These are phyloP conservation scores for Ferrisia virgata DNA, from an alignment of 2,888 invertebrate genomes.

Conservation along the genomic window DNA sequence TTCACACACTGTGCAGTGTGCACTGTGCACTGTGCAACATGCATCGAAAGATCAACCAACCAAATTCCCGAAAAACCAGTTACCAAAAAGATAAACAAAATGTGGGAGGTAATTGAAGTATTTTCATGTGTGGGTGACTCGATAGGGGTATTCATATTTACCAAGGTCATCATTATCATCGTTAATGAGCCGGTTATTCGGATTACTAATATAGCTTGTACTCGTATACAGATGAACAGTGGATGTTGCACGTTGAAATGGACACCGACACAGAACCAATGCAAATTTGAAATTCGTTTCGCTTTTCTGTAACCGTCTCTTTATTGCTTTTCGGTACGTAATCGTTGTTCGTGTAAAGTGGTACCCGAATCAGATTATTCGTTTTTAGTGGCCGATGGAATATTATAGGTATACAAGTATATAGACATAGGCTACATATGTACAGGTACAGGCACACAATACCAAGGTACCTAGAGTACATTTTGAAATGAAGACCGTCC, in stretches of 20 bases:
- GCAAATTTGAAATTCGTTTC: not conserved
- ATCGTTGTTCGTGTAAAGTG: not conserved
- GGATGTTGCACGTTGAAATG: too few species aligned
- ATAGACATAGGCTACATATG: too few species aligned
- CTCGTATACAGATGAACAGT: too few species aligned
- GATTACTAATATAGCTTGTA: not conserved
- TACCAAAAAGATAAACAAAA: not conserved
- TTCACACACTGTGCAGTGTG: not conserved
- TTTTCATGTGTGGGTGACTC: slow-evolving; percentile 16
- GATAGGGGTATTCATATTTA: slow-evolving; percentile 21
- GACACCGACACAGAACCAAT: not conserved
- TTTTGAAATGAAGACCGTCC: not conserved
- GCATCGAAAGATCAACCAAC: not conserved
- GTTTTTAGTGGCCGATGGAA: not conserved
- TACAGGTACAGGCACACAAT: not conserved
- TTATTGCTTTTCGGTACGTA: too few species aligned
- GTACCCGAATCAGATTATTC: not conserved
- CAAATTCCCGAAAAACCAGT: not conserved
- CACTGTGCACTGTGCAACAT: not conserved
- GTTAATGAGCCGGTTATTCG: not conserved
- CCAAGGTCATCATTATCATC: slow-evolving; percentile 3
- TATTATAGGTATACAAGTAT: too few species aligned
- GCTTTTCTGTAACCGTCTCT: not conserved
- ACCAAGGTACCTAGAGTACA: not conserved
- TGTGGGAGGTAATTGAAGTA: slow-evolving; percentile 14